Conservation (phyloP, 2,797 vertebrate species). For the Dendrocincla fuliginosa region DNA sequence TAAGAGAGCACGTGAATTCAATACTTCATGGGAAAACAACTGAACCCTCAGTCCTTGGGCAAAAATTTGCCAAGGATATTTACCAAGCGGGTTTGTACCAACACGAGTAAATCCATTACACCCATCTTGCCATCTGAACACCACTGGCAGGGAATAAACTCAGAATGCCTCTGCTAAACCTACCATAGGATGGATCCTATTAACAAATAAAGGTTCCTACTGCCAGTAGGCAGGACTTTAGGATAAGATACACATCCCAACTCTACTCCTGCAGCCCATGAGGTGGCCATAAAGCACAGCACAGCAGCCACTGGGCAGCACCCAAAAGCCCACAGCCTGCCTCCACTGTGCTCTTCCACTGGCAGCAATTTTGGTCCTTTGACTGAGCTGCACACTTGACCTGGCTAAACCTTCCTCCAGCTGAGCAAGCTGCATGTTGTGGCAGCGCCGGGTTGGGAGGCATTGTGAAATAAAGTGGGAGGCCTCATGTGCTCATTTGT, state of each 20-base stretch:
- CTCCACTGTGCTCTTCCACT: background rate
- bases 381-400: slow-evolving; percentile 58
- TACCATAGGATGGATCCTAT: background rate
- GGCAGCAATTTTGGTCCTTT: slow-evolving; percentile 25
- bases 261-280: background rate
- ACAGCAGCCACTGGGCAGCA: background rate
- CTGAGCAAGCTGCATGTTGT: slow-evolving; percentile 42
- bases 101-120: background rate
- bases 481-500: slow-evolving; percentile 45
- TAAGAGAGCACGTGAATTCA: background rate
- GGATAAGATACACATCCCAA: background rate
- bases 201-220: background rate
- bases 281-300: background rate
- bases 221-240: background rate
- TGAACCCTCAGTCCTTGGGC: background rate
- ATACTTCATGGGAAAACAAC: background rate
- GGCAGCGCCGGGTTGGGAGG: slow-evolving; percentile 28
- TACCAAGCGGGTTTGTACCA: background rate
- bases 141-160: background rate
- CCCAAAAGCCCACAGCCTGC: background rate
- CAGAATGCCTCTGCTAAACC: background rate
- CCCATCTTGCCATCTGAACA: background rate
- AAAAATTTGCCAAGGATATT: background rate
- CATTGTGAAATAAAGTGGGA: slow-evolving; percentile 67
- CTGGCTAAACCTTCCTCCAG: slow-evolving; percentile 62